phyloP scores from a whole-genome alignment of 2,888 invertebrate genomes.

The Euproctis similis region DNA sequence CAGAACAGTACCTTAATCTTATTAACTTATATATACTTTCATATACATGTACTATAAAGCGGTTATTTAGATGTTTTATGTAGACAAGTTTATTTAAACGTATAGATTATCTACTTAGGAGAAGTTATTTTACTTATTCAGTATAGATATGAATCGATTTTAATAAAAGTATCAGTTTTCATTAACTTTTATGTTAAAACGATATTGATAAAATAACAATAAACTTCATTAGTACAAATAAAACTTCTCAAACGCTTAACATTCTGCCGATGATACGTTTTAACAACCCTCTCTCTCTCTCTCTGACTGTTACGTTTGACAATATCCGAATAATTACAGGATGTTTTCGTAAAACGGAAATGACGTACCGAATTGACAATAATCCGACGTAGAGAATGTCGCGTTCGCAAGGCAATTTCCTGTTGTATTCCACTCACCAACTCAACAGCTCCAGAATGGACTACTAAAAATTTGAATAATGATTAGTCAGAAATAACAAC shows the following conservation, averaged over 20 bases:
- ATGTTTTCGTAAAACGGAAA: slow-evolving; percentile 61
- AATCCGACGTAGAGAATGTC: slow-evolving; percentile 59
- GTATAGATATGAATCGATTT: too few relatives aligned
- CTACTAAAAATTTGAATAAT: slow-evolving; percentile 27
- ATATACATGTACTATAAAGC: too few relatives aligned
- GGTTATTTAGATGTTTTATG: too few relatives aligned
- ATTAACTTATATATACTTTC: too few relatives aligned
- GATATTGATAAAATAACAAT: neutral
- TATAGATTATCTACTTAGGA: too few relatives aligned
- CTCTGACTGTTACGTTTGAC: slow-evolving; percentile 45
- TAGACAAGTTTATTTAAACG: too few relatives aligned
- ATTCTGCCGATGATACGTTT: slow-evolving; percentile 39
- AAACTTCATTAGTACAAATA: slow-evolving; percentile 10
- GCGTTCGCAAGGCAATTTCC: slow-evolving; percentile 60
- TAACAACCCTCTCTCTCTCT: slow-evolving; percentile 38
- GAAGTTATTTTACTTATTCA: too few relatives aligned
- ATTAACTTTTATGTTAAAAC: too few relatives aligned
- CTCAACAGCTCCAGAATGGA: slow-evolving; percentile 25
- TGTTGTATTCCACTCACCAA: slow-evolving; percentile 37
- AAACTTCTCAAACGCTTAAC: slow-evolving; percentile 18
- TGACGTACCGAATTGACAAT: slow-evolving; percentile 61
- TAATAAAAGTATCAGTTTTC: too few relatives aligned
- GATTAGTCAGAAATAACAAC: slow-evolving; percentile 14
- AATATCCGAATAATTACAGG: slow-evolving; percentile 62
- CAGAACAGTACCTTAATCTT: too few relatives aligned